phyloP scores from a whole-genome alignment of 2,888 invertebrate genomes.

The Nomada lathburiana region DNA sequence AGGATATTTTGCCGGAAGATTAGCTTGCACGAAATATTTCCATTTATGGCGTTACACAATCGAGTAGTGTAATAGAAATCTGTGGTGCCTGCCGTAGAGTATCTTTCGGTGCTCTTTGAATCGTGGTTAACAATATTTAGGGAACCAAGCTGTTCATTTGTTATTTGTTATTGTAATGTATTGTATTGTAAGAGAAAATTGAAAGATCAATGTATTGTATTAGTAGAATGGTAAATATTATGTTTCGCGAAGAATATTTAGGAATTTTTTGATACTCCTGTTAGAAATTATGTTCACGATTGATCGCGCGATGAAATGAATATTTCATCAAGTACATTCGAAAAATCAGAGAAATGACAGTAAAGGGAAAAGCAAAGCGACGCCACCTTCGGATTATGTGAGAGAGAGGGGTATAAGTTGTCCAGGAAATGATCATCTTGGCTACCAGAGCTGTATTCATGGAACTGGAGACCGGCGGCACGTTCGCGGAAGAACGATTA shows the following conservation, averaged over 20 bases:
- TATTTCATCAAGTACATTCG: not conserved
- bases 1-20: not conserved
- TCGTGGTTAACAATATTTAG: too few relatives aligned
- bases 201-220: too few relatives aligned
- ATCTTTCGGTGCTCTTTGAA: too few relatives aligned
- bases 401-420: not conserved
- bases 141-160: too few relatives aligned
- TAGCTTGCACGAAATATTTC: not conserved
- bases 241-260: not conserved
- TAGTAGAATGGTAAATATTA: too few relatives aligned
- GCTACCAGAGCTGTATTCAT: constrained; percentile 17
- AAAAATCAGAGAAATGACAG: too few relatives aligned
- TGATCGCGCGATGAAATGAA: not conserved
- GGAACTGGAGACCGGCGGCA: constrained; percentile 35
- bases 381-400: not conserved
- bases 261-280: not conserved
- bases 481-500: constrained; percentile 59
- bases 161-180: too few relatives aligned
- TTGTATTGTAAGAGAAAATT: too few relatives aligned
- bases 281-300: not conserved
- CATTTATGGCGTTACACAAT: too few relatives aligned
- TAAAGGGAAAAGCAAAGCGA: not conserved
- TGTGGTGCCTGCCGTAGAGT: too few relatives aligned
- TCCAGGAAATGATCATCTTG: constrained; percentile 20
- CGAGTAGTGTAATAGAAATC: too few relatives aligned